Percentiles rank a stretch among this genome's conserved stretches.
Evolutionary conservation across 2,797 vertebrate genomes (phyloP).

Genomic region (Sparus aurata): DNA sequence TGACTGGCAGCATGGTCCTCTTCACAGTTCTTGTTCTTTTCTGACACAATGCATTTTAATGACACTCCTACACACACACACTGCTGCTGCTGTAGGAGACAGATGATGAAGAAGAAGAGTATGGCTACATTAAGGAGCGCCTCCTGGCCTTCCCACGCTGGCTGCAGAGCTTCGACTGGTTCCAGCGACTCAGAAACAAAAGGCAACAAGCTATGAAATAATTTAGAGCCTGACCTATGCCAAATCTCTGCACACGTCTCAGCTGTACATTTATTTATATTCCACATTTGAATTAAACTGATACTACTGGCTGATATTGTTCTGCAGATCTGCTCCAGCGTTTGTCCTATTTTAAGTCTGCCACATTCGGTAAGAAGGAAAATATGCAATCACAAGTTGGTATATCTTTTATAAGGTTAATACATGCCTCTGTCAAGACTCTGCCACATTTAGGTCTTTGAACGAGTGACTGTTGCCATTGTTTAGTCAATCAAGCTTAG

Average conservation of each 20-base stretch:
- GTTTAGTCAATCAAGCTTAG: no score
- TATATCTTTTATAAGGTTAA: no score
- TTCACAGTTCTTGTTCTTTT: background rate
- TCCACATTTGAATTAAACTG: background rate
- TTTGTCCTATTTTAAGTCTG: background rate
- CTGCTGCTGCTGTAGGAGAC: constrained; percentile 75
- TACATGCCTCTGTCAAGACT: no score
- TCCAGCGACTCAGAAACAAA: constrained; percentile 84
- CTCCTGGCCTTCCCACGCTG: constrained; percentile 86
- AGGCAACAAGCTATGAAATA: constrained; percentile 88
- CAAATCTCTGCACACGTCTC: constrained; percentile 70
- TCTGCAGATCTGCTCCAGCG: background rate
- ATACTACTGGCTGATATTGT: constrained; percentile 12
- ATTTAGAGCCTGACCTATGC: constrained; percentile 51
- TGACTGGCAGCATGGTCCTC: background rate
- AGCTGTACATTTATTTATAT: background rate
- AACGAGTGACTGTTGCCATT: no score
- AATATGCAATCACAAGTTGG: no score
- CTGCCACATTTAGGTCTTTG: no score
- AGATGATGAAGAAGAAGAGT: constrained; percentile 83
- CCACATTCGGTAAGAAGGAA: background rate
- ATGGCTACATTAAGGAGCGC: constrained; percentile 83
- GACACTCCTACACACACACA: constrained; percentile 56
- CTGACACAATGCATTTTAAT: background rate
- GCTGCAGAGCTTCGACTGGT: constrained; percentile 82